Conservation (phyloP, 1,140 invertebrate genomes). For the Helicoverpa armigera region DNA sequence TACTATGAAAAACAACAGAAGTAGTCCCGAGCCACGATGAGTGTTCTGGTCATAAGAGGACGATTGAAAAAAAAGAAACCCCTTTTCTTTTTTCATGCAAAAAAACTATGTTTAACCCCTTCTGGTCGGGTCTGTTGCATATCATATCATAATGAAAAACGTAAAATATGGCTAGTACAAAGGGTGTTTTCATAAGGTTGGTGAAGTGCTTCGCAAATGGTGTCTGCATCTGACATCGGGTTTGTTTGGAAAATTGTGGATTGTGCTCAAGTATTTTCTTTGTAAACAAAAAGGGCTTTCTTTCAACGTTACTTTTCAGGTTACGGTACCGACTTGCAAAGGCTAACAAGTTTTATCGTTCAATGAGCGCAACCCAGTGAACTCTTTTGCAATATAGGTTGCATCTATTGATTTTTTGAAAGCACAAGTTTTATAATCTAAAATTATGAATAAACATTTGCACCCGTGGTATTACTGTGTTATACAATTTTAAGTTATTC, state of each 20-base stretch:
- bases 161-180: not conserved
- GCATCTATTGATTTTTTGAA: too few species aligned
- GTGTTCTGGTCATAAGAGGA: not conserved
- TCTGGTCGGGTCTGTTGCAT: not conserved
- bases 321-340: too few species aligned
- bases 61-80: not conserved
- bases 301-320: too few species aligned
- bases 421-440: too few species aligned
- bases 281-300: not conserved
- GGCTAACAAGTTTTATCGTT: too few species aligned
- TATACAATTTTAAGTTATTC: too few species aligned
- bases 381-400: too few species aligned
- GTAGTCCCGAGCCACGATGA: not conserved
- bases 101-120: not conserved
- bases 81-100: not conserved
- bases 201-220: constrained; percentile 22
- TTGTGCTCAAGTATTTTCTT: not conserved
- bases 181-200: constrained; percentile 1
- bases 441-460: too few species aligned
- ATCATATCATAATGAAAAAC: not conserved
- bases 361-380: too few species aligned
- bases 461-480: too few species aligned
- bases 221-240: constrained; percentile 22
- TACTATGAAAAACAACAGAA: too few species aligned
- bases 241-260: constrained; percentile 4